A percentile compares a stretch with the other conserved stretches of the same genome.
Conservation (phyloP, 2,113 vertebrate species). For the Tachuris rubrigastra region DNA sequence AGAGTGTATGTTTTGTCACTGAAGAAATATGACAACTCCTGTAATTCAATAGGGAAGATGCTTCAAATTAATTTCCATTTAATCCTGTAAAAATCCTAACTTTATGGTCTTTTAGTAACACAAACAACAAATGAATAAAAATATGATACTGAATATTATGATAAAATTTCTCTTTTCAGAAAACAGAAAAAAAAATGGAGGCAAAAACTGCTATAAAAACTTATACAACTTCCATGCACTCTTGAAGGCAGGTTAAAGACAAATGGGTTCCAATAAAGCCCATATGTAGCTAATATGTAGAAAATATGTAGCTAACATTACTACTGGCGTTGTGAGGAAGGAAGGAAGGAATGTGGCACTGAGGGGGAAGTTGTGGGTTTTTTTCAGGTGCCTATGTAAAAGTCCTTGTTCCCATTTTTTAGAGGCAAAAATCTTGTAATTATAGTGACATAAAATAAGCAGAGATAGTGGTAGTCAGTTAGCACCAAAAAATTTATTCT, state of each 20-base stretch:
- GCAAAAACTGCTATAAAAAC: neutral
- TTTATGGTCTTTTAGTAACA: neutral
- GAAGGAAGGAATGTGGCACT: too few species aligned
- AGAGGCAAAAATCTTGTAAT: neutral
- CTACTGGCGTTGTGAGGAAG: neutral
- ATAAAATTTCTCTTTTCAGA: neutral
- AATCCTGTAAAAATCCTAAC: neutral
- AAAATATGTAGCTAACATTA: neutral
- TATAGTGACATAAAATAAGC: neutral
- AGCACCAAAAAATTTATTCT: neutral
- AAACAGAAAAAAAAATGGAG: too few species aligned
- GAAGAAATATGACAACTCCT: neutral
- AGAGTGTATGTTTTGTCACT: neutral
- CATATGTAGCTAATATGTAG: too few species aligned
- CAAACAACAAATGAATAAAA: neutral
- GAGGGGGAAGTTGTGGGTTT: fast-evolving
- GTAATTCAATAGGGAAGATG: neutral
- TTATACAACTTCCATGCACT: neutral
- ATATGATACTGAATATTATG: neutral
- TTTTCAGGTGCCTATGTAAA: neutral
- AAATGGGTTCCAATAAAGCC: neutral
- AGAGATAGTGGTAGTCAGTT: neutral
- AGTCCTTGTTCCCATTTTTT: neutral
- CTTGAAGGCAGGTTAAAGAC: neutral
- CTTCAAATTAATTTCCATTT: neutral